Base-by-base conservation (phyloP, 1,140 invertebrate species). In the Vanessa tameamea region DNA sequence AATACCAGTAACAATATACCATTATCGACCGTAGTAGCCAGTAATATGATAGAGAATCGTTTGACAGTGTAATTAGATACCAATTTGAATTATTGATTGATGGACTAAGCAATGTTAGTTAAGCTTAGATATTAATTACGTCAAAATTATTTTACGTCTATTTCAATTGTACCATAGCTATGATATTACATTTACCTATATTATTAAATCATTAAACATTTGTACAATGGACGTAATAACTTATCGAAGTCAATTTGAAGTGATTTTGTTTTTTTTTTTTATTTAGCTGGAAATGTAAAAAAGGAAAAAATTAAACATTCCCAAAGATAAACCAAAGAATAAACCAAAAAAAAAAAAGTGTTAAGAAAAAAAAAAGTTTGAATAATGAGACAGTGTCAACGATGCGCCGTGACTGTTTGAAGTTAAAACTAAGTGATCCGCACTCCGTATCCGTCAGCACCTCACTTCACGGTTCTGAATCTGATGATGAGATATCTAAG, bases 371-470 rank as follows among this genome's bases (percentile, higher is more conserved):
- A 31, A 31, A 64, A 64, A 37, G 31, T 37, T 37, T 43, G 47
- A 66, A 81, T 80, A 82, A 66, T 65, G 69, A 75, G 63, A 72
- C 76, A 66, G 57, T 74, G 67, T 76, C 69, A 76, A 82, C 82
- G 72, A 91, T 93, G 89, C 82, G 87, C 64, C 86, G 92, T 31
- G 93, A 94, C 77, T 89, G 86, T 66, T 79, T 93, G 15, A 91
- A 92, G 69, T 82, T 94, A 72, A 84, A 92, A 59, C 84, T 94
- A n/a, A 92, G 87, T 73, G 92, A 93, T 75, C 92, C 90, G 0
- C 89, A 84, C 61, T 85, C 91, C 0, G 79, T 77, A n/a, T 86
- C 92, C 0, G 79, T 80, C 7, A 84, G 78, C 14, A 72, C 83
- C 11, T 88, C 87, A 11, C 83, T 85, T 55, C 88, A 88, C 51